These are phyloP conservation scores for Hipparchia semele DNA, from an alignment of 2,888 invertebrate species.

Conservation along the genomic window DNA sequence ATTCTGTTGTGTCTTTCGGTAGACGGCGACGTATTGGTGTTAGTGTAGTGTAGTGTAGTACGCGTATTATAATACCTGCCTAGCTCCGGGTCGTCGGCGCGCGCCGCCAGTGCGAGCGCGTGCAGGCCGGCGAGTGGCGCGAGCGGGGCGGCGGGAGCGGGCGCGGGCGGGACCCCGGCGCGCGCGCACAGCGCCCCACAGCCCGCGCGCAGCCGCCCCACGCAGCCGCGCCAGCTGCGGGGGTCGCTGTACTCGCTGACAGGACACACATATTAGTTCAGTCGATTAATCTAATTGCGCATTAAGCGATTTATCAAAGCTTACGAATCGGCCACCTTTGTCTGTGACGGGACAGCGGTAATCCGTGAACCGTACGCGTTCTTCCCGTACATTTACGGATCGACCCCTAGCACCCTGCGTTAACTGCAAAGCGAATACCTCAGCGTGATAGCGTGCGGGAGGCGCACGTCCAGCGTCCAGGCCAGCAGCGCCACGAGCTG, in stretches of 20 bases:
- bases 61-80: conserved; percentile 84
- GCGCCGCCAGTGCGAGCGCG: conserved; percentile 71
- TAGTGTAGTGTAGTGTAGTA: background rate
- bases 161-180: conserved; percentile 45
- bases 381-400: too few relatives aligned
- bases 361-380: too few relatives aligned
- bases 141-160: conserved; percentile 86
- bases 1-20: too few relatives aligned
- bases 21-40: too few relatives aligned
- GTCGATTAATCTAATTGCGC: too few relatives aligned
- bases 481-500: background rate
- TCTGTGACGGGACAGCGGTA: too few relatives aligned
- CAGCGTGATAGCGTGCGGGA: too few relatives aligned
- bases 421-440: too few relatives aligned
- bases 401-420: too few relatives aligned
- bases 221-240: conserved; percentile 87
- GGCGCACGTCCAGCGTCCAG: too few relatives aligned
- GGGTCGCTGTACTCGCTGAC: conserved; percentile 89
- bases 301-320: too few relatives aligned
- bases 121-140: conserved; percentile 85
- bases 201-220: conserved; percentile 89
- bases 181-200: conserved; percentile 86
- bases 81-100: conserved; percentile 73
- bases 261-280: background rate
- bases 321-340: too few relatives aligned